These are phyloP conservation scores for Dendropsophus ebraccatus DNA, from an alignment of 2,113 vertebrate species.

Conservation along the genomic window DNA sequence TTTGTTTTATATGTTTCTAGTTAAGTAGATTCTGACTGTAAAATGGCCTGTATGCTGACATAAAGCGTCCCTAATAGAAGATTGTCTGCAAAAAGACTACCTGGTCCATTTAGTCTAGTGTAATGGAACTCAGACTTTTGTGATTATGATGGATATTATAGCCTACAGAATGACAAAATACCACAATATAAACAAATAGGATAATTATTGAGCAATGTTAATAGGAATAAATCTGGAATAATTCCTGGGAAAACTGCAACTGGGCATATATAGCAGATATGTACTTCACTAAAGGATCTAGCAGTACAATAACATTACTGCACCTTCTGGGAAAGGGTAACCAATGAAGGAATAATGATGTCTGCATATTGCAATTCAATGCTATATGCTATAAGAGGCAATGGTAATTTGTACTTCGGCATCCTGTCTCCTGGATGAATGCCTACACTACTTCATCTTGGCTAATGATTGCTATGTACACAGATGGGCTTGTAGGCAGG, in stretches of 20 bases:
- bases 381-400: not conserved
- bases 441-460: not conserved
- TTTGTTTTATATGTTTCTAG: too few species aligned
- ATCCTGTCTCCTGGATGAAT: not conserved
- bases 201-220: not conserved
- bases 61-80: too few species aligned
- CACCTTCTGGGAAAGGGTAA: not conserved
- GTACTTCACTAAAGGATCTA: not conserved
- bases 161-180: too few species aligned
- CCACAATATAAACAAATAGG: too few species aligned
- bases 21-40: too few species aligned
- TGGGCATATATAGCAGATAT: not conserved
- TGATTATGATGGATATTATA: too few species aligned
- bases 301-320: not conserved
- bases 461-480: not conserved
- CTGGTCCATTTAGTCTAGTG: too few species aligned
- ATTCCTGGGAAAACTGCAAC: too few species aligned
- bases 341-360: not conserved
- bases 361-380: not conserved
- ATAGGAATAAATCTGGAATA: not conserved
- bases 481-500: not conserved
- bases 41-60: too few species aligned
- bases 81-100: too few species aligned
- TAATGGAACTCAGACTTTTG: too few species aligned
- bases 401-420: not conserved